Percentiles rank a stretch among this genome's conserved stretches.
Evolutionary conservation across 2,797 vertebrate genomes (phyloP).

Genomic region (Gallinago nigripennis): DNA sequence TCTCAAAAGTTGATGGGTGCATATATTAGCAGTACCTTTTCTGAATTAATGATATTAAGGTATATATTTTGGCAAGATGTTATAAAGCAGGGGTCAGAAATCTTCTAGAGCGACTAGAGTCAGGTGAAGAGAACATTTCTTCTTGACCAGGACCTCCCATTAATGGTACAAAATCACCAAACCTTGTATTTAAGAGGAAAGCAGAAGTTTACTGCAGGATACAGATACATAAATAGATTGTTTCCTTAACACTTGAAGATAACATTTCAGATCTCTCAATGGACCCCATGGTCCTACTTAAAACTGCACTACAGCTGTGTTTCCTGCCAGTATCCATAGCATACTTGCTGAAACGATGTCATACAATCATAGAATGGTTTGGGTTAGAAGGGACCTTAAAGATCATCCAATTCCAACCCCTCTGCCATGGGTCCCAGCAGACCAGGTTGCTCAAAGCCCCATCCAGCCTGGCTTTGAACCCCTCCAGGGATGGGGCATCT

Average conservation of each 20-base stretch:
- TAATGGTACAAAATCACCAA: background rate
- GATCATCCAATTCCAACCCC: background rate
- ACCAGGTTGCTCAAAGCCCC: background rate
- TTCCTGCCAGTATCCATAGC: background rate
- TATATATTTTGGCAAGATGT: background rate
- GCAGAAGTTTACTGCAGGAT: background rate
- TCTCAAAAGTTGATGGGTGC: background rate
- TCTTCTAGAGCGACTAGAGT: background rate
- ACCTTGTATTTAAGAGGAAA: background rate
- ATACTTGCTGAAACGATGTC: background rate
- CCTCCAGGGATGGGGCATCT: too few species aligned
- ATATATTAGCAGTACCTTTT: background rate
- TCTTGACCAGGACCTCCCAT: background rate
- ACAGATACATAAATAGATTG: background rate
- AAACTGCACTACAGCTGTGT: background rate
- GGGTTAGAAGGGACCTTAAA: background rate
- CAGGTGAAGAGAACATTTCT: background rate
- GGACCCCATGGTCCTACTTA: accelerated
- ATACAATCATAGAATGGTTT: background rate
- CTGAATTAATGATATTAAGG: background rate
- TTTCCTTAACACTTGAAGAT: background rate
- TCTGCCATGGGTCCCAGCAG: background rate
- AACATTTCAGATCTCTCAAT: background rate
- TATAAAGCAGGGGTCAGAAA: background rate
- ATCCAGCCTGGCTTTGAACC: background rate